A percentile compares a stretch with the other conserved stretches of the same genome.
phyloP scores from a whole-genome alignment of 2,888 invertebrate species.

The Tribolium freemani region DNA sequence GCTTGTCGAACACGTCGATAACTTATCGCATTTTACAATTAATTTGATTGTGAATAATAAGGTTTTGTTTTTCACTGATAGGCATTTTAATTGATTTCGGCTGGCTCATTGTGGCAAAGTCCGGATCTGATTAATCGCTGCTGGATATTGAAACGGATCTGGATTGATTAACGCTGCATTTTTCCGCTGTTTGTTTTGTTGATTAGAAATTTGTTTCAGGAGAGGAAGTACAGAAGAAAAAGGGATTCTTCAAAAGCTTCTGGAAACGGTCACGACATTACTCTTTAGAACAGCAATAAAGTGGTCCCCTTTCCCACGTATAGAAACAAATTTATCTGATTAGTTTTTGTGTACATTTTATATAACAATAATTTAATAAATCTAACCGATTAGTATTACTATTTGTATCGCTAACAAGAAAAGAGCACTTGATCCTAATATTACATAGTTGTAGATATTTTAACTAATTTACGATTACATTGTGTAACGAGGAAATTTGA shows the following conservation, averaged over 20 bases:
- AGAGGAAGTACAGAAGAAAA: conserved; percentile 84
- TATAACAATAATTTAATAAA: conserved; percentile 55
- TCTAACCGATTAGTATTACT: conserved; percentile 59
- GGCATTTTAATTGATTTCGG: conserved; percentile 25
- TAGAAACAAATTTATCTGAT: conserved; percentile 46
- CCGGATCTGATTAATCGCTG: conserved; percentile 6
- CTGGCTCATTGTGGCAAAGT: not conserved
- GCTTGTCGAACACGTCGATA: conserved; percentile 18
- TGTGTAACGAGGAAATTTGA: conserved; percentile 49
- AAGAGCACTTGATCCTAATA: conserved; percentile 54
- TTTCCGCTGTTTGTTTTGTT: not conserved
- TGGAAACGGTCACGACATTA: conserved; percentile 92
- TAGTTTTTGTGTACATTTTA: conserved; percentile 61
- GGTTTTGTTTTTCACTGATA: conserved; percentile 23
- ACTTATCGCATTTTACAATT: conserved; percentile 20
- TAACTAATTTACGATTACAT: conserved; percentile 54
- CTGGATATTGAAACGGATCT: not conserved
- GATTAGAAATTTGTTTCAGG: conserved; percentile 68
- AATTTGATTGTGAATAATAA: conserved; percentile 20
- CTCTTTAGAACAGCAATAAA: conserved; percentile 87
- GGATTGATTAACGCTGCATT: not conserved
- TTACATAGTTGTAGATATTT: conserved; percentile 54
- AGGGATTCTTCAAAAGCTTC: conserved; percentile 89
- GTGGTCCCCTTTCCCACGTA: conserved; percentile 44
- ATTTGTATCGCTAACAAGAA: conserved; percentile 56